Conservation (phyloP, 2,888 invertebrate genomes). For the Papilio elwesi region DNA sequence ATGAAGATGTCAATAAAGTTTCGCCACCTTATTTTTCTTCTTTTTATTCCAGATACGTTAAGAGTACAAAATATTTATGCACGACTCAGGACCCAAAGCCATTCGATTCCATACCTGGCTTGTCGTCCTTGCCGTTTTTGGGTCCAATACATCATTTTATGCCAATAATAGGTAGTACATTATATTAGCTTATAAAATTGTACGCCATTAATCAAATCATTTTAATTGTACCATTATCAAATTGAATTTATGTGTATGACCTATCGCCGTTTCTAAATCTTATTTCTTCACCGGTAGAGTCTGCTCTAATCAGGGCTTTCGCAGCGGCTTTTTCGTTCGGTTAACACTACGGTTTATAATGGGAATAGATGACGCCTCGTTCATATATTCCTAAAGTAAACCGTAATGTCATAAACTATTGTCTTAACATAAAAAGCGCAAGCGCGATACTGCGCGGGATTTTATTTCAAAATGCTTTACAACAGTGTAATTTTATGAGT, state of each 20-base stretch:
- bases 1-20: not conserved
- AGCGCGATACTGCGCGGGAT: too few species aligned
- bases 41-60: constrained; percentile 27
- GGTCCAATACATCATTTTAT: constrained; percentile 69
- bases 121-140: constrained; percentile 66
- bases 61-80: constrained; percentile 41
- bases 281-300: not conserved
- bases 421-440: too few species aligned
- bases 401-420: too few species aligned
- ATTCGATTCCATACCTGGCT: constrained; percentile 66
- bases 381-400: too few species aligned
- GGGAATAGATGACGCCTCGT: too few species aligned
- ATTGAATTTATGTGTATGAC: not conserved
- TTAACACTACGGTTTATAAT: too few species aligned
- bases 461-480: too few species aligned
- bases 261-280: not conserved
- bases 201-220: not conserved
- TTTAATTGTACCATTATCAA: not conserved
- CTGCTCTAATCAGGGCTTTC: too few species aligned
- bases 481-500: too few species aligned
- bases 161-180: constrained; percentile 64
- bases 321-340: too few species aligned
- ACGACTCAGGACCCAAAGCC: constrained; percentile 54
- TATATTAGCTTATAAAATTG: not conserved
- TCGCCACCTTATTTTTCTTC: not conserved